Evolutionary conservation across 1,140 invertebrate species (phyloP), one percentile per base, ranked within the genome.

Genomic region (Drosophila pseudoobscura): DNA sequence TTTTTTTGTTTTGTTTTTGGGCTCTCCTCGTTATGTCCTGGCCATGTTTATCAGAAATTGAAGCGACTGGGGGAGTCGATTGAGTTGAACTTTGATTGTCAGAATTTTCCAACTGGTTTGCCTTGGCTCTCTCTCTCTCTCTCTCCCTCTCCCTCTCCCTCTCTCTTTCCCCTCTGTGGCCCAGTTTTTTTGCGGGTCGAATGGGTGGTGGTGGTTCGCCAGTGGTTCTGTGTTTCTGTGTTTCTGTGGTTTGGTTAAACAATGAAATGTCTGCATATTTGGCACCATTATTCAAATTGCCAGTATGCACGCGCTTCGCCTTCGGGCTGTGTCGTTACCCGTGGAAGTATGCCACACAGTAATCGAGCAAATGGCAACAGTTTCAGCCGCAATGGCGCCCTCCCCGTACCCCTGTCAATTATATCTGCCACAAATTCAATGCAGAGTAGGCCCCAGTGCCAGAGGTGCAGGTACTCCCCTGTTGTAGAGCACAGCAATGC

Each of bases 221-320:
- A 35, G 31, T 35, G 35, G 35, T 5, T 15, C 22, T 15, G 15
- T 26, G 8, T 13, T 41, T 31, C 17, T 41, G 50, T 31, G 43
- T 13, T 41, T 31, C 17, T 41, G 50, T 31, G 43, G 52, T 44
- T 53, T 58, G 8, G 62, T 69, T 57, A 78, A 87, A 87, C 82
- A 87, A 82, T 88, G 66, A 75, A 88, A 87, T 73, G 66, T 87
- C 83, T 80, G 83, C 83, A 87, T 83, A 78, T 87, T 87, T 79
- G 79, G 83, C 83, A 88, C 75, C 66, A 88, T 87, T 87, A 82
- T 87, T 88, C 79, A 83, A 89, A 83, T 88, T 88, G 83, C 79
- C 75, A 77, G 83, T 88, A 83, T 88, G 84, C 83, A 88, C 75
- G 83, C 84, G 78, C 63, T 29, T 70, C 51, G 63, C 65, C 65